Evolutionary conservation across 1,140 invertebrate genomes (phyloP).

Genomic region (Chrysopa pallens): DNA sequence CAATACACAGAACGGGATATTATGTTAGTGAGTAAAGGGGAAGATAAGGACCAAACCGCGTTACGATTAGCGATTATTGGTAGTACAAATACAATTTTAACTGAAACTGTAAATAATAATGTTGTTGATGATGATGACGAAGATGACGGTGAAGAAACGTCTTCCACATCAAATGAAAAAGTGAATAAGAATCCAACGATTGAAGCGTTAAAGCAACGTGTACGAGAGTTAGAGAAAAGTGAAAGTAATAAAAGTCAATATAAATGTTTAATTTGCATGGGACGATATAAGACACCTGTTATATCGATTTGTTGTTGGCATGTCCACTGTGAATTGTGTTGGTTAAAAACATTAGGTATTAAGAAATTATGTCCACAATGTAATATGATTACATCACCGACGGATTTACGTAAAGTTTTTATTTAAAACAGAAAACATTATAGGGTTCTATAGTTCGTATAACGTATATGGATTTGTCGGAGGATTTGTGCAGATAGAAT

Average conservation of each 20-base stretch:
- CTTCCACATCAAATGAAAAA: constrained; percentile 16
- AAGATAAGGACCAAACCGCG: constrained; percentile 25
- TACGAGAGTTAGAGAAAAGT: constrained; percentile 44
- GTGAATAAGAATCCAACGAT: constrained; percentile 40
- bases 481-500: too few relatives aligned
- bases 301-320: constrained; percentile 95
- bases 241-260: constrained; percentile 31
- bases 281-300: constrained; percentile 70
- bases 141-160: constrained; percentile 9
- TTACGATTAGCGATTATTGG: constrained; percentile 37
- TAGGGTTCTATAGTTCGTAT: too few relatives aligned
- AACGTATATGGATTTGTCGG: too few relatives aligned
- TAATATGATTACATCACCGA: constrained; percentile 80
- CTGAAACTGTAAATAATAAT: background rate
- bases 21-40: constrained; percentile 32
- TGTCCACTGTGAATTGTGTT: constrained; percentile 87
- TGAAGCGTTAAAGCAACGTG: constrained; percentile 47
- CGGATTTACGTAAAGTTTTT: constrained; percentile 74
- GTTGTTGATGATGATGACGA: background rate
- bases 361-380: constrained; percentile 91
- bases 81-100: constrained; percentile 6
- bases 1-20: constrained; percentile 70
- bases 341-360: constrained; percentile 74
- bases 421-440: constrained; percentile 58
- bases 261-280: constrained; percentile 80